Evolutionary conservation across 2,888 invertebrate species (phyloP).

Genomic region (Troides aeacus): DNA sequence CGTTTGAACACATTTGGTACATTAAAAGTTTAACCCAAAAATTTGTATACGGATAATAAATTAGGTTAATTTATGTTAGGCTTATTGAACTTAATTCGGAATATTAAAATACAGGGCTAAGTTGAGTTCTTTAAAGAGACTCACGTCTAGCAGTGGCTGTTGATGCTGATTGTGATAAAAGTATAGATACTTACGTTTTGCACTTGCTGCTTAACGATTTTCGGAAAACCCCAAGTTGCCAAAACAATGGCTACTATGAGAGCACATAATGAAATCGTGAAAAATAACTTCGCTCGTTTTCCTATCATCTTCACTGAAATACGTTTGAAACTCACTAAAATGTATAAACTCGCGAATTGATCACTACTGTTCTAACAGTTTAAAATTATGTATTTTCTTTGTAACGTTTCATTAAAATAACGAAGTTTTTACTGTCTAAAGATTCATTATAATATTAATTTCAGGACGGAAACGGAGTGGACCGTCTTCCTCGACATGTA

Average conservation of each 20-base stretch:
- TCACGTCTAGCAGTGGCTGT: too few species aligned
- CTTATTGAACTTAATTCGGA: too few species aligned
- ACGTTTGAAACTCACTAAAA: neutral
- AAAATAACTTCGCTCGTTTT: slow-evolving; percentile 57
- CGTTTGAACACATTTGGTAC: too few species aligned
- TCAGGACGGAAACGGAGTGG: slow-evolving; percentile 33
- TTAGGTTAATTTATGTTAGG: too few species aligned
- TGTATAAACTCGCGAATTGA: neutral
- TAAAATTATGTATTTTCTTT: neutral
- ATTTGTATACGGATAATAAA: too few species aligned
- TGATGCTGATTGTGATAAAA: neutral
- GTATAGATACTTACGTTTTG: slow-evolving; percentile 61
- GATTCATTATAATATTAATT: slow-evolving; percentile 9
- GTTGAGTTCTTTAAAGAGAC: too few species aligned
- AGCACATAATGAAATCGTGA: slow-evolving; percentile 55
- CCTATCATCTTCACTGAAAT: slow-evolving; percentile 53
- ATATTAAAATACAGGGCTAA: too few species aligned
- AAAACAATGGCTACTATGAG: slow-evolving; percentile 63
- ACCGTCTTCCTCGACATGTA: slow-evolving; percentile 39
- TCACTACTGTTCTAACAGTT: neutral
- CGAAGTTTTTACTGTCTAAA: neutral
- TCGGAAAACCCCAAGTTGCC: slow-evolving; percentile 74
- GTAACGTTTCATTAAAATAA: neutral
- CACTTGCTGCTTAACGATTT: slow-evolving; percentile 66
- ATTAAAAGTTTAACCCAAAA: too few species aligned